Base-by-base conservation (phyloP, 30 jellyfish, hydroid and myxozoan species). In the Phacellophora camtschatica region DNA sequence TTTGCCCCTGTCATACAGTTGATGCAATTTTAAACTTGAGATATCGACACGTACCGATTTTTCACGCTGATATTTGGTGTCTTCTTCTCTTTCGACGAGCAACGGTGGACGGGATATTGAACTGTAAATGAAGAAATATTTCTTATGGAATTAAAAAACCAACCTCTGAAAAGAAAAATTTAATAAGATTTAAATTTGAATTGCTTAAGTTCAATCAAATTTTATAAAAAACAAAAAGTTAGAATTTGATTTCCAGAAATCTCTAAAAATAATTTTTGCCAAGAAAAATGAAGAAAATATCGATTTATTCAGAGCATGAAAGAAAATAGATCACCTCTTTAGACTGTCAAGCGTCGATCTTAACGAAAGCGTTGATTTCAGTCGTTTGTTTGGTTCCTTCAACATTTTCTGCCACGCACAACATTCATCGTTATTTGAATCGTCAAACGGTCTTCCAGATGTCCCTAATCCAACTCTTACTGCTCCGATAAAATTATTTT, bases 341-440 rank as follows among this genome's bases (percentile, higher is more conserved):
- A 93, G 66, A 51, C 97, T 81, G 4, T 72, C 97, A 11, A 70
- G 65, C 9, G 96, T 72, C 39, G 99, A 93, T 37, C 99, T 65
- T 92, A 93, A 71, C 8, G 95, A 77, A 32, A 93, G 56, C 5
- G 94, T 79, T 15, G 73, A 56, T 19, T 81, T 34, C 9, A 31
- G 34, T 7, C 83, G 42, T 32, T 81, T 66, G 31, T 75, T 74
- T 29, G 99, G 99, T 31, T 87, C 84, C 31, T 86, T 74, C 25
- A 93, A 53, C 97, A 93, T 65, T 51, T 64, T 67, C 56, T 93
- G 92, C 99, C 99, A 93, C 18, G 80, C 82, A 33, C 59, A 66
- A 35, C 85, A 55, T 32, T 93, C 99, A 22, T 72, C 88, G 30
- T 78, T 88, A 51, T 82, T 80, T 0, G 99, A 78, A 62, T 93